Evolutionary conservation across 2,113 vertebrate genomes (phyloP).

Genomic region (Sphaerodactylus townsendi): DNA sequence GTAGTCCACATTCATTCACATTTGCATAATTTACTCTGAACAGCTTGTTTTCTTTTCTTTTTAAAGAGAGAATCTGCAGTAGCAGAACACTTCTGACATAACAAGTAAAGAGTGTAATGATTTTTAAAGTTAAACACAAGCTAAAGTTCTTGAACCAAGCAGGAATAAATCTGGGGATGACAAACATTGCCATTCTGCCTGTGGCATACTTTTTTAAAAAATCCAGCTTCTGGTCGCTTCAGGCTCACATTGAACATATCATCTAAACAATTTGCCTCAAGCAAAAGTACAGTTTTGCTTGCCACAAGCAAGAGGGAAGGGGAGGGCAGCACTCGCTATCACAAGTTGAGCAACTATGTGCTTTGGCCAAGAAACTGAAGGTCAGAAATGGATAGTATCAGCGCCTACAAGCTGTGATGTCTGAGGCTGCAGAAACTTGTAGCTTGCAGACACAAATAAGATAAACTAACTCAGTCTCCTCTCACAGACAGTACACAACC

Average conservation of each 20-base stretch:
- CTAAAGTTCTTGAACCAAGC: neutral
- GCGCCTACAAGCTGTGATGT: no score
- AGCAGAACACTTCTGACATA: neutral
- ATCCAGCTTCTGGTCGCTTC: neutral
- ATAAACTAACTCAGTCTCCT: neutral
- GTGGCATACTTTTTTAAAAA: neutral
- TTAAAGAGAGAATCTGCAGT: neutral
- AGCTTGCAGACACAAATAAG: neutral
- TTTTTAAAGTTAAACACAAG: conserved; percentile 3
- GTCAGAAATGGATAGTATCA: neutral
- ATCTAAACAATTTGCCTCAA: neutral
- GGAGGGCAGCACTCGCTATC: conserved; percentile 24
- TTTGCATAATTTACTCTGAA: conserved; percentile 16
- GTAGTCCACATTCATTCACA: conserved; percentile 8
- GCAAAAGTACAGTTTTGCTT: neutral
- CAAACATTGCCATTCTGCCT: neutral
- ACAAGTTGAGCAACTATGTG: neutral
- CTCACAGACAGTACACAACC: neutral
- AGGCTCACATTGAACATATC: neutral
- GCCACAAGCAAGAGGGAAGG: conserved; percentile 9
- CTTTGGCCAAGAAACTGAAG: neutral
- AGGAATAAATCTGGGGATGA: neutral
- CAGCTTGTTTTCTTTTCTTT: neutral
- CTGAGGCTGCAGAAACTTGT: neutral
- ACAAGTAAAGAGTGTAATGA: neutral